phyloP scores from a whole-genome alignment of 2,888 invertebrate species.

The Cataglyphis altisquamis region DNA sequence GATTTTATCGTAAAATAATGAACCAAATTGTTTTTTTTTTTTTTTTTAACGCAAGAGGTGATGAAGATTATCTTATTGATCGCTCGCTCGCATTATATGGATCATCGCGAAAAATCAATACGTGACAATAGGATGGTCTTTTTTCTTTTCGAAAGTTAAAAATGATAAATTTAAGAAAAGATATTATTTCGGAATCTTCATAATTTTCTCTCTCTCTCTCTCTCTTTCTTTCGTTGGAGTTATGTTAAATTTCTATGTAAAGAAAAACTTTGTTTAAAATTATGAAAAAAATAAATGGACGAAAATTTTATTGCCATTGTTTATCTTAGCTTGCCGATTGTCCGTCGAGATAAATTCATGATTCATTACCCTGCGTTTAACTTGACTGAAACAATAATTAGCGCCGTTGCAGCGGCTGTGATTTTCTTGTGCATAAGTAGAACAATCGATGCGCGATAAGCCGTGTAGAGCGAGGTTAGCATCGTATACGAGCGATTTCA shows the following conservation, averaged over 20 bases:
- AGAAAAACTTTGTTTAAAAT: neutral
- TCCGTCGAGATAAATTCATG: conserved; percentile 38
- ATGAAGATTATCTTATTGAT: conserved; percentile 12
- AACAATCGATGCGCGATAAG: conserved; percentile 54
- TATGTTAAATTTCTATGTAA: neutral
- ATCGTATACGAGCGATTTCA: conserved; percentile 40
- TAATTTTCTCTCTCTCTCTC: neutral
- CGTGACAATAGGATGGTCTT: neutral
- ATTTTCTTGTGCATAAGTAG: conserved; percentile 53
- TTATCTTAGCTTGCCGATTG: conserved; percentile 19
- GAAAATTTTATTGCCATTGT: neutral
- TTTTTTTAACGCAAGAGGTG: neutral
- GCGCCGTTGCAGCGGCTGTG: conserved; percentile 38
- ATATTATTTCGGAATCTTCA: neutral
- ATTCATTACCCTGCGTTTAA: conserved; percentile 30
- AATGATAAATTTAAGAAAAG: neutral
- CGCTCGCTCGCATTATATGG: neutral
- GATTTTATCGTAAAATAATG: neutral
- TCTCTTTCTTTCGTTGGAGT: neutral
- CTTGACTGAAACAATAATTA: conserved; percentile 49
- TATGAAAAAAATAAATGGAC: neutral
- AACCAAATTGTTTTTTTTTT: neutral
- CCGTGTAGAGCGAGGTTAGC: conserved; percentile 2
- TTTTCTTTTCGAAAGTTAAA: neutral
- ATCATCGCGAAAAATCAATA: neutral